Base-by-base conservation (phyloP, 2,113 vertebrate genomes). In the Orcinus orca region DNA sequence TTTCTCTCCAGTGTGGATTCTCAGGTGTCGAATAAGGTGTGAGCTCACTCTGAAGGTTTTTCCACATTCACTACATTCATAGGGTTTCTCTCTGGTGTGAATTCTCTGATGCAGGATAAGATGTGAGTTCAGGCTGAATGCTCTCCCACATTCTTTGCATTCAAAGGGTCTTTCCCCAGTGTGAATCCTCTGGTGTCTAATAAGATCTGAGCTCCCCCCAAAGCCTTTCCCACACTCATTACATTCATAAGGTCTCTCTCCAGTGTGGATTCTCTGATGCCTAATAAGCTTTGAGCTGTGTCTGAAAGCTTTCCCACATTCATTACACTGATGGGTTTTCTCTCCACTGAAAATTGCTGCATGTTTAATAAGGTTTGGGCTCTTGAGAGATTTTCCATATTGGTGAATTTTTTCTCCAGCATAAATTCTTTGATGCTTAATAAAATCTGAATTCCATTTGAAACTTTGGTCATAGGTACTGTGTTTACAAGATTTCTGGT, bases 281-380 rank as follows among this genome's bases (percentile, higher is more conserved):
- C 91, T 94, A 50, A 95, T 90, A n/a, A 98, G 97, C 8, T 94
- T 95, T 25, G 96, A 96, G 71, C 92, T 96, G 31, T 94, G 90
- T 29, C 90, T 95, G 85, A 98, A 98, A 53, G 71, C 87, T 77
- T 97, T 98, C 20, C 96, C 98, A 89, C 97, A 98, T 25, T 96
- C 88, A 2, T 86, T 91, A 88, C 97, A 98, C 38, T 82, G 87
- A 62, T 97, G 92, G 20, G 87, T 90, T 79, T 97, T 98, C 33
- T 92, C 88, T 97, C 98, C 98, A 0, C 97, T 98, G 96, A 98
- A 98, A 50, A 98, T 97, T 44, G 98, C 98, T 76, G 98, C 93
- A 95, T 98, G 98, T n/a, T 97, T 98, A 93, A 98, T 97, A 29
- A 99, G 98, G 33, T 98, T 98, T 53, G 97, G 97, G n/a, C 97